Percentiles rank a stretch among this genome's conserved stretches.
Conservation (phyloP, 2,797 vertebrate genomes). For the Chloroceryle amazona region DNA sequence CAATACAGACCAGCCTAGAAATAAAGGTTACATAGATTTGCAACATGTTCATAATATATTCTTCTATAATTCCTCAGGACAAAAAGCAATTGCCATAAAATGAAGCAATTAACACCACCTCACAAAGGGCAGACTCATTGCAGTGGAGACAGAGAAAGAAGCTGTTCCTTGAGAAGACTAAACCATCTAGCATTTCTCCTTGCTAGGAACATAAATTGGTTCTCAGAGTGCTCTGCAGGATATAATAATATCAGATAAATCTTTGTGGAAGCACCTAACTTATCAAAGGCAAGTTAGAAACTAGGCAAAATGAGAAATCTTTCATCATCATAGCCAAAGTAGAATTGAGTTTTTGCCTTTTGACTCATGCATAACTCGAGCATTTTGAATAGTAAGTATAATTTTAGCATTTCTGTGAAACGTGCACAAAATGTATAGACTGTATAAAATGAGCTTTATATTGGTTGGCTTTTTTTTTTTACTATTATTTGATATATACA, state of each 20-base stretch:
- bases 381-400: background rate
- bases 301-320: background rate
- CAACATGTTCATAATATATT: background rate
- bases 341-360: conserved; percentile 3
- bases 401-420: background rate
- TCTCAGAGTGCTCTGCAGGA: background rate
- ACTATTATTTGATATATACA: background rate
- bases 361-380: background rate
- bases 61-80: background rate
- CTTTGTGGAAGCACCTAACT: background rate
- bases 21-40: background rate
- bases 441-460: background rate
- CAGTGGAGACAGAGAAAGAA: background rate
- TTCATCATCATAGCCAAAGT: background rate
- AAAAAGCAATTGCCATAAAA: background rate
- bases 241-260: background rate
- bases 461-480: background rate
- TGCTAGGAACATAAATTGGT: background rate
- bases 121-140: background rate
- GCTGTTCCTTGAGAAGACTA: background rate
- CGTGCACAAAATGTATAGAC: background rate
- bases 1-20: background rate
- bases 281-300: background rate
- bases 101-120: background rate
- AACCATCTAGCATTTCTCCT: background rate